A percentile compares a stretch with the other conserved stretches of the same genome.
Conservation (phyloP, 2,888 invertebrate species). For the Electrophaes corylata region DNA sequence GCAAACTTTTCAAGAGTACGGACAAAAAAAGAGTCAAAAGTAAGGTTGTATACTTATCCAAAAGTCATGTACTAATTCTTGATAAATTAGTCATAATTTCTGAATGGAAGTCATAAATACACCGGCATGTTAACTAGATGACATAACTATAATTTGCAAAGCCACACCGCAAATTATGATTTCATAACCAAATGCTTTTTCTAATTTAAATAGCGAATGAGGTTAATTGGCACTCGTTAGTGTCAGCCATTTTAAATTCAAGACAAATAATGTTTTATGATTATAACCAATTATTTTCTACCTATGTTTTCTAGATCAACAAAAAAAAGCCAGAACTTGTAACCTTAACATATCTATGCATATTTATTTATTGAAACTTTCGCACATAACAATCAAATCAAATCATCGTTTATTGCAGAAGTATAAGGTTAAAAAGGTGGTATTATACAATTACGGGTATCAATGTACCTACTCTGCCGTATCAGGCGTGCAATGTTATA, state of each 20-base stretch:
- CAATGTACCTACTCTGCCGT: too few relatives aligned
- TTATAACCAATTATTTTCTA: too few relatives aligned
- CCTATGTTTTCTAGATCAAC: not conserved
- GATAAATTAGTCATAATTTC: conserved; percentile 13
- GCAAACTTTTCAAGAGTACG: too few relatives aligned
- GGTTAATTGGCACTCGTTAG: conserved; percentile 26
- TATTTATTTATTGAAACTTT: too few relatives aligned
- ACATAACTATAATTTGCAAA: conserved; percentile 30
- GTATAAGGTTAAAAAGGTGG: too few relatives aligned
- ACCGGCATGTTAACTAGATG: conserved; percentile 25
- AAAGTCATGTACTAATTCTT: not conserved
- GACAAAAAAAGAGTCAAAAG: too few relatives aligned
- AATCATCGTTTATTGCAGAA: too few relatives aligned
- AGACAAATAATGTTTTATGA: not conserved
- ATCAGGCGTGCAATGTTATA: too few relatives aligned
- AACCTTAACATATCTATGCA: too few relatives aligned
- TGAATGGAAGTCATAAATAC: conserved; percentile 16
- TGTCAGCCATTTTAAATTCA: conserved; percentile 14
- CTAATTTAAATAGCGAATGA: conserved; percentile 33
- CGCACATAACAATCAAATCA: too few relatives aligned
- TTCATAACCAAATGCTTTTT: conserved; percentile 36
- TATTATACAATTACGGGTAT: too few relatives aligned
- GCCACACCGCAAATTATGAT: conserved; percentile 24
- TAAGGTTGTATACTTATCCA: not conserved
- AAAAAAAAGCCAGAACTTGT: too few relatives aligned